Evolutionary conservation across 2,888 invertebrate genomes (phyloP), one percentile per base, ranked within the genome.

Genomic region (Pinctada fucata): DNA sequence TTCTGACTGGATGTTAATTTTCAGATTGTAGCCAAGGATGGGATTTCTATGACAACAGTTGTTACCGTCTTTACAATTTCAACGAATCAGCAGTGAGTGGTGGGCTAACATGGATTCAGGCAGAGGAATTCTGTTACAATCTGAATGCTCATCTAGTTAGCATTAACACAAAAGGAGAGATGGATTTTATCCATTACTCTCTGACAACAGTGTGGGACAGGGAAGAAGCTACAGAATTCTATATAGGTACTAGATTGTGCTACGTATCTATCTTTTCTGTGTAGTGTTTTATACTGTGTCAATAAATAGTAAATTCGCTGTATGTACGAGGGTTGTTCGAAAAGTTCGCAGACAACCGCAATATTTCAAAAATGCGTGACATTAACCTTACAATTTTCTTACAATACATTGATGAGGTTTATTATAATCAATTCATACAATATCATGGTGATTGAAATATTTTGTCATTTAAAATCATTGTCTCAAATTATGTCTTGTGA

Each of bases 81-180:
- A 84, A 45, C 5, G 47, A 45, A 31, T 68, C 68, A 4, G 50
- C 47, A 13, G 31, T 16, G 2, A 84, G 89, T 0, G 13, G 8
- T 10, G 8, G 13, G 13, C 50, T 91, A 0, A 89, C 89, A 49
- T 91, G 90, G 90, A 83, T 87, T 16, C 82, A 85, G 70, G 89
- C 90, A 0, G 87, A 90, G 76, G 71, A 72, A 0, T 64, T 70
- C n/a, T 90, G 89, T 74, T 75, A 74, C 8, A 66, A 51, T 48
- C 71, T 83, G 10, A 85, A 84, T 1, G 90, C 90, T 2, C 88
- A 90, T 83, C 82, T 91, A 49, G 90, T 90, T n/a, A 87, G 87
- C 80, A 89, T 91, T 16, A 76, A 85, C 64, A 87, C 88, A 64
- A 81, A 83, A 72, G 76, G 83, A n/a, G 91, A 91, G 79, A 90